Conservation (phyloP, 2,888 invertebrate genomes). For the Eupithecia centaureata region DNA sequence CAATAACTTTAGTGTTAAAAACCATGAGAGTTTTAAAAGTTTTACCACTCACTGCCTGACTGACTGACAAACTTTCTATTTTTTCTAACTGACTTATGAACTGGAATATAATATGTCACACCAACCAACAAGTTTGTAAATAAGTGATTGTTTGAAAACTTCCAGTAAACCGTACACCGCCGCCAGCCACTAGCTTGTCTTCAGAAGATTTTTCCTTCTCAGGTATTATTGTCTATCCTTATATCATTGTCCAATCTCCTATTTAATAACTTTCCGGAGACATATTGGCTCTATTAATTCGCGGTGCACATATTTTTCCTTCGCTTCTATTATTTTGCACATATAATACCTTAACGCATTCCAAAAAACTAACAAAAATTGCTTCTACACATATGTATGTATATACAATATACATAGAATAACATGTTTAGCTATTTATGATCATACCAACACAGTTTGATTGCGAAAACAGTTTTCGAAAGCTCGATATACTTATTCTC, state of each 20-base stretch:
- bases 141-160: slow-evolving; percentile 38
- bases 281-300: slow-evolving; percentile 21
- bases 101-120: background rate
- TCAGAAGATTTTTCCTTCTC: slow-evolving; percentile 71
- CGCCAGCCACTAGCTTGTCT: slow-evolving; percentile 74
- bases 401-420: background rate
- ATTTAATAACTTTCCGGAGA: slow-evolving; percentile 11
- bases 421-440: background rate
- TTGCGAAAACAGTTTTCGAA: too few relatives aligned
- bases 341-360: background rate
- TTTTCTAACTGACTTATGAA: background rate
- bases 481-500: too few relatives aligned
- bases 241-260: slow-evolving; percentile 10
- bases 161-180: slow-evolving; percentile 79
- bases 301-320: slow-evolving; percentile 17
- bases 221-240: slow-evolving; percentile 48
- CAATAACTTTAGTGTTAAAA: too few relatives aligned
- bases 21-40: too few relatives aligned
- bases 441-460: too few relatives aligned
- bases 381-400: slow-evolving; percentile 19
- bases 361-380: slow-evolving; percentile 18
- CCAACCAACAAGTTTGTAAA: slow-evolving; percentile 12
- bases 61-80: background rate
- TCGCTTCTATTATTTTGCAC: slow-evolving; percentile 20
- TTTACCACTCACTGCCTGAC: background rate